Evolutionary conservation across 2,113 vertebrate species (phyloP).

Genomic region (Leptobrachium leishanense): DNA sequence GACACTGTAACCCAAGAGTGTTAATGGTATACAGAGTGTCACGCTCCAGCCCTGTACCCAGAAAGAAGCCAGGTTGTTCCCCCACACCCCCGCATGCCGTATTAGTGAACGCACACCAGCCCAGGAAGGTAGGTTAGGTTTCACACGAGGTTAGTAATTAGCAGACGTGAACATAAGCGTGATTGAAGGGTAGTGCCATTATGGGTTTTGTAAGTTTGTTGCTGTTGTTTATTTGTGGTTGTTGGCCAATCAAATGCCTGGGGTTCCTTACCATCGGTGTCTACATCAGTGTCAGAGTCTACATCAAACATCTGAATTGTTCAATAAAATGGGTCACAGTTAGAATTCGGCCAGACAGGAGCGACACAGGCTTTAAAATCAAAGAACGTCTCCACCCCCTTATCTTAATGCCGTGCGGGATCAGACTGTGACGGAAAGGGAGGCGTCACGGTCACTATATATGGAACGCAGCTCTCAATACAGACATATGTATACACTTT

Average conservation of each 20-base stretch:
- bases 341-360: conserved; percentile 69
- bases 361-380: neutral
- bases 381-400: neutral
- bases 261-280: conserved; percentile 83
- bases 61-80: conserved; percentile 54
- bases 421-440: too few species aligned
- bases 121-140: conserved; percentile 51
- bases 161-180: conserved; percentile 57
- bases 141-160: conserved; percentile 62
- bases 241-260: conserved; percentile 75
- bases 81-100: conserved; percentile 62
- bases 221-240: conserved; percentile 53
- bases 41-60: neutral
- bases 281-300: conserved; percentile 80
- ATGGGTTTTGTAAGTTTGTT: neutral
- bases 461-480: too few species aligned
- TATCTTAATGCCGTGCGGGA: too few species aligned
- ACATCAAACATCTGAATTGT: conserved; percentile 97
- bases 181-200: conserved; percentile 54
- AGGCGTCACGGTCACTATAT: too few species aligned
- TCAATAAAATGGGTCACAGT: conserved; percentile 82
- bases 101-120: conserved; percentile 67
- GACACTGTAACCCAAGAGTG: neutral
- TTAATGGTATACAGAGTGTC: neutral
- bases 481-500: too few species aligned